These are phyloP conservation scores for Hippasteria phrygiana DNA, from an alignment of 53 echinoderm and acorn worm species.

Conservation along the genomic window DNA sequence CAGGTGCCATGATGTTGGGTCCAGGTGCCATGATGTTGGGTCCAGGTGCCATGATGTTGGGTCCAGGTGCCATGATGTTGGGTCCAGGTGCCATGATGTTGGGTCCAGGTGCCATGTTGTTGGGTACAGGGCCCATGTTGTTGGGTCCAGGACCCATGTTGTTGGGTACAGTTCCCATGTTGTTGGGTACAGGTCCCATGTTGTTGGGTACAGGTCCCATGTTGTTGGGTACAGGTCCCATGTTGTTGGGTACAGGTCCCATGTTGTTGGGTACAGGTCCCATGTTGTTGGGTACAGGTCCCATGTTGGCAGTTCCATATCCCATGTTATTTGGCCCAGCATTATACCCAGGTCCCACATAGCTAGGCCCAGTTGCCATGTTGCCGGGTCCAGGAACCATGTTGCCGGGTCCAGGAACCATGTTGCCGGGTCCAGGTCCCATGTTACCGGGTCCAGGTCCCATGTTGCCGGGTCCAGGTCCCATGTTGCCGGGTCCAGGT, in stretches of 20 bases:
- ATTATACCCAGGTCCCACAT: conserved; percentile 22
- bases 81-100: conserved; percentile 9
- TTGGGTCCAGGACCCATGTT: conserved; percentile 6
- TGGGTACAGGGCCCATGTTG: background rate
- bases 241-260: background rate
- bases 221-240: background rate
- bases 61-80: conserved; percentile 10
- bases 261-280: conserved; percentile 14
- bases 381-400: conserved; percentile 14
- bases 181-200: background rate
- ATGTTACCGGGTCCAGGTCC: background rate
- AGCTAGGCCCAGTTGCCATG: background rate
- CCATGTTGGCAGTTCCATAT: background rate
- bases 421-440: background rate
- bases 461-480: conserved; percentile 18
- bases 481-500: background rate
- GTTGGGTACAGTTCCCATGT: conserved; percentile 18
- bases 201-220: background rate
- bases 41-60: conserved; percentile 1
- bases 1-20: conserved; percentile 6
- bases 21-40: conserved; percentile 13
- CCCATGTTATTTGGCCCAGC: too few relatives aligned
- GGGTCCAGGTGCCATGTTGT: background rate
- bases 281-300: conserved; percentile 9
- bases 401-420: conserved; percentile 1